Conservation (phyloP, 2,797 vertebrate genomes). For the Sparidentex hasta region DNA sequence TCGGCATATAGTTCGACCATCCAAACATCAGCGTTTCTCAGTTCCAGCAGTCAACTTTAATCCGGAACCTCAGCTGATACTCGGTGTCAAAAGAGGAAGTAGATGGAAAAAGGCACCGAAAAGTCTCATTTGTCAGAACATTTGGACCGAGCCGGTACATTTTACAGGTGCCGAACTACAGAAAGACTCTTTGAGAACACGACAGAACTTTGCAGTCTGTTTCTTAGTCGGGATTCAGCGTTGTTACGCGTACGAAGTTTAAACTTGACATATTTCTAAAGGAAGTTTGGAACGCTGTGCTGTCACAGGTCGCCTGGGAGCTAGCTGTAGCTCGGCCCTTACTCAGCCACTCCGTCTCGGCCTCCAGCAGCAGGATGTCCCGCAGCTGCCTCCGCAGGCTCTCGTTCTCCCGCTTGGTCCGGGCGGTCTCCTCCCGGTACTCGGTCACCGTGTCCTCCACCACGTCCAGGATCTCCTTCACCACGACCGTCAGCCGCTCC, state of each 20-base stretch:
- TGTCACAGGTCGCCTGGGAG: neutral
- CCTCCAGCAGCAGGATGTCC: slow-evolving; percentile 81
- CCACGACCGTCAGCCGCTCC: slow-evolving; percentile 82
- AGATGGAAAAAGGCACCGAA: fast-evolving
- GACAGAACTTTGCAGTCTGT: fast-evolving
- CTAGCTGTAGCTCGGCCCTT: slow-evolving; percentile 45
- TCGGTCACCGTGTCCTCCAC: slow-evolving; percentile 85
- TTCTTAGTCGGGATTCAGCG: fast-evolving
- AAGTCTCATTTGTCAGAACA: neutral
- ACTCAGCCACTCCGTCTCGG: slow-evolving; percentile 77
- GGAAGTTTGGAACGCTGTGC: neutral
- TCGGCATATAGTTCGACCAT: fast-evolving
- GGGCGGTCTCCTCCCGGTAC: slow-evolving; percentile 84
- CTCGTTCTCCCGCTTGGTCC: slow-evolving; percentile 82
- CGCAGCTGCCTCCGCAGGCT: slow-evolving; percentile 83
- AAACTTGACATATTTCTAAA: fast-evolving
- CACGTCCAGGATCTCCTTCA: slow-evolving; percentile 84
- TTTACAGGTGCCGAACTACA: neutral
- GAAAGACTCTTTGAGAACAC: fast-evolving
- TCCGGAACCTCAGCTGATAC: neutral
- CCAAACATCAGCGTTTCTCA: neutral
- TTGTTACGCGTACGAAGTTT: fast-evolving
- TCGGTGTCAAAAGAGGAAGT: neutral
- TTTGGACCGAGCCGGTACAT: fast-evolving
- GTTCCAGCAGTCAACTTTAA: fast-evolving